Evolutionary conservation across 2,888 invertebrate species (phyloP).

Genomic region (Spodoptera picta): DNA sequence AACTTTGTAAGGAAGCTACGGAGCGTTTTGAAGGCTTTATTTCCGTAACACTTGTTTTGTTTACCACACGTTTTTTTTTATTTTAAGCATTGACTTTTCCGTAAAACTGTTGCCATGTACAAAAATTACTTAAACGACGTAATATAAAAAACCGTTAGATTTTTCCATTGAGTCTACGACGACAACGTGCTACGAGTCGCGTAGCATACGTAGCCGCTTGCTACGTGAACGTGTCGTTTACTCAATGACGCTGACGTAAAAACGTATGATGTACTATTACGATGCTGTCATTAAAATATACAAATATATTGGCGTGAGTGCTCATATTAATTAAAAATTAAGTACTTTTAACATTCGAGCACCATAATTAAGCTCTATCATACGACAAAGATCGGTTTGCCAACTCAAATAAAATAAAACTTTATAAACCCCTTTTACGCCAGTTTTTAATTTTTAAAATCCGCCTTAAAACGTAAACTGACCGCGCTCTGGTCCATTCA

Average conservation of each 20-base stretch:
- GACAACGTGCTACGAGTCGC: slow-evolving; percentile 59
- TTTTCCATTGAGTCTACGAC: slow-evolving; percentile 37
- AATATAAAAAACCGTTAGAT: slow-evolving; percentile 9
- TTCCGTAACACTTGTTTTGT: background rate
- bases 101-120: too few relatives aligned
- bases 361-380: slow-evolving; percentile 20
- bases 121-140: too few relatives aligned
- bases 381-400: slow-evolving; percentile 19
- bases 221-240: slow-evolving; percentile 55
- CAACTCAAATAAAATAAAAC: slow-evolving; percentile 50
- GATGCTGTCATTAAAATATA: background rate
- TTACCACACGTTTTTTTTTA: background rate
- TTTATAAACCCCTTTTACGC: slow-evolving; percentile 44
- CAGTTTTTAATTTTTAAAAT: slow-evolving; percentile 56
- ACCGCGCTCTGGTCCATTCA: slow-evolving; percentile 84
- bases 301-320: background rate
- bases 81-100: too few relatives aligned
- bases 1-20: slow-evolving; percentile 27
- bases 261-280: slow-evolving; percentile 14
- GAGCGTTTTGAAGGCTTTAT: slow-evolving; percentile 29
- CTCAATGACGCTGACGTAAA: slow-evolving; percentile 34
- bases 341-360: slow-evolving; percentile 11
- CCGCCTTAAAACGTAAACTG: slow-evolving; percentile 68
- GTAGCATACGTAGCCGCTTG: slow-evolving; percentile 67
- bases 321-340: too few relatives aligned